phyloP scores from a whole-genome alignment of 2,797 vertebrate species.

The Nothura maculosa region DNA sequence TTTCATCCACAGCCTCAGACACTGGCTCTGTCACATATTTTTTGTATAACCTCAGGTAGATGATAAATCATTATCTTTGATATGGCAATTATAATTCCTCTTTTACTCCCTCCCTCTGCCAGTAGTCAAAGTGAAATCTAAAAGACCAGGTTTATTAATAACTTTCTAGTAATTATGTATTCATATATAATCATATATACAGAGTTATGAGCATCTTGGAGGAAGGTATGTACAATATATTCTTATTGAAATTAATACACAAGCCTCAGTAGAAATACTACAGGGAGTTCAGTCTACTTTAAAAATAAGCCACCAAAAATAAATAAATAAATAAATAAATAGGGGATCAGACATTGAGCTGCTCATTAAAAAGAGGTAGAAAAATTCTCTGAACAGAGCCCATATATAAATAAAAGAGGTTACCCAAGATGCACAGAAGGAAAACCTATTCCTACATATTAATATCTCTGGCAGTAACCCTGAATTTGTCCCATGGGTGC shows the following conservation, averaged over 20 bases:
- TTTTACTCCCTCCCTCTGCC: background rate
- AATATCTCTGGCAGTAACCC: slow-evolving; percentile 31
- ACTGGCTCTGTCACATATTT: background rate
- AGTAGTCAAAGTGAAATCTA: background rate
- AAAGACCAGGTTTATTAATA: background rate
- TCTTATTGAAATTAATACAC: background rate
- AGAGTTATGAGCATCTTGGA: background rate
- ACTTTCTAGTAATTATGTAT: background rate
- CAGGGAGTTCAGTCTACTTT: background rate
- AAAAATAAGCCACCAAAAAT: background rate
- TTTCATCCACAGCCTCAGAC: background rate
- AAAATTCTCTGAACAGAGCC: slow-evolving; percentile 23
- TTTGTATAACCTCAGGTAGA: background rate
- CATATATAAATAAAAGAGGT: slow-evolving; percentile 43
- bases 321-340: background rate
- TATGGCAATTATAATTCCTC: background rate
- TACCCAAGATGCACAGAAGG: slow-evolving; percentile 1
- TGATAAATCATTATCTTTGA: background rate
- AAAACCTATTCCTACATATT: slow-evolving; percentile 23
- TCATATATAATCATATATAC: background rate
- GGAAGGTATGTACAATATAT: background rate
- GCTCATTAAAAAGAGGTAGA: slow-evolving; percentile 8
- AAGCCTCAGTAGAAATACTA: background rate
- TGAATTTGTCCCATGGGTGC: slow-evolving; percentile 20
- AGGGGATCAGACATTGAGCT: background rate